Base-by-base conservation (phyloP, 2,797 vertebrate genomes). In the Poecilia gillii region DNA sequence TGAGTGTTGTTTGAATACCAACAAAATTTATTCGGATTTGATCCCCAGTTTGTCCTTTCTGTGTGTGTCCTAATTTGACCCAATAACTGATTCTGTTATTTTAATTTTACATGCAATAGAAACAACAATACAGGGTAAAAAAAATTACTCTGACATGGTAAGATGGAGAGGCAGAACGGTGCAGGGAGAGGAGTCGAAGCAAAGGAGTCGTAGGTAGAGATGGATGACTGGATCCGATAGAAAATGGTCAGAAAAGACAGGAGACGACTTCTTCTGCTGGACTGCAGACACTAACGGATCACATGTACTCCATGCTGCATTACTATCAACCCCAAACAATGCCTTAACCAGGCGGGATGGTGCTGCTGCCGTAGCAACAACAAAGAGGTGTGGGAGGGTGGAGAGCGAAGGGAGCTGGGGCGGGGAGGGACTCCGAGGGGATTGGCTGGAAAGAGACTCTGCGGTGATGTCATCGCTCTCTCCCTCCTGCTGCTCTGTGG, bases 301-400 rank as follows among this genome's bases (percentile, higher is more conserved):
- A 74, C 71, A 82, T 0, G 70, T 33, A 78, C 78, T 83, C 53
- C 76, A 66, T 33, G 2, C 36, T 18, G 33, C 77, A 75, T 83
- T 90, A 92, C 92, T 92, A 88, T 80, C 79, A 80, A 85, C 68
- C 79, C 84, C 28, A 89, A 92, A 90, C 86, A 89, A 90, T 78
- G 76, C 75, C 74, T 87, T 28, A 25, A 68, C 85, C 72, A 81
- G 79, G 46, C 72, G 75, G 88, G 86, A 89, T 87, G 90, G 81
- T 81, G 78, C 86, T 92, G 91, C 91, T 91, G 87, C 91, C 93
- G 83, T 93, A 88, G 92, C 93, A 95, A 94, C 93, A 93, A 93
- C 90, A 85, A 91, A 91, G 91, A 85, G 89, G 91, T 90, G 92
- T 85, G 74, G 66, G 92, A 83, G 83, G 91, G 91, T 23, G 87